Evolutionary conservation across 1,140 invertebrate genomes (phyloP), one percentile per base, ranked within the genome.

Genomic region (Macrostomum lignano): DNA sequence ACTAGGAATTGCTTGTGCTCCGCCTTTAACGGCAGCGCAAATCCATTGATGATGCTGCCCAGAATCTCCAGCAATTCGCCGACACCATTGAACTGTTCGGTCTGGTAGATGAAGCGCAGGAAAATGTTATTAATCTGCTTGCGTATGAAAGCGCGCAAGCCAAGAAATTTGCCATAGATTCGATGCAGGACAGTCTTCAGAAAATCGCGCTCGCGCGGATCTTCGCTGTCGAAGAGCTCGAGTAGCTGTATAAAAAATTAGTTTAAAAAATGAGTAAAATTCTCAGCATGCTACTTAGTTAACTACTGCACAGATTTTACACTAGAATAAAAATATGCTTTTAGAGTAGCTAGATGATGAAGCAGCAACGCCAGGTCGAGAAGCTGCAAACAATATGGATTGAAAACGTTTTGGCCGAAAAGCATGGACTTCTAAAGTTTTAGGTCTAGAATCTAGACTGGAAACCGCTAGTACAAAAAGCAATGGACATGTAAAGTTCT

Each of bases 141-240:
- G 45, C 81, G 63, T 51, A 86, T 84, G 56, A 78, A 86, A 31
- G 78, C 75, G 42, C 81, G 67, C 29, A 86, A 64, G 11, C 74
- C 74, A 36, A 88, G 59, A 61, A 88, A 88, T 63, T 86, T 86
- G 36, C 81, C 81, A 58, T 88, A 88, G 61, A 86, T 82, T 54
- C 81, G 67, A 64, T 88, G 81, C 25, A 86, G 63, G 23, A 74
- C 79, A 20, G 79, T 86, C 62, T 88, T 88, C 19, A 88, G 64
- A 52, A 84, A 77, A 63, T 88, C 81, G 43, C 81, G 64, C 56
- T 88, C 81, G 31, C 81, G 64, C 1, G 79, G 79, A 62, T 88
- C 81, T 56, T 88, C 79, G 10, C 76, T 82, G 60, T 88, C 78
- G 57, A 86, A 86, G 3, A 21, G 3, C 33, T 31, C 10, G 4